Base-by-base conservation (phyloP, 1,140 invertebrate species). In the Tetramorium simillimum region DNA sequence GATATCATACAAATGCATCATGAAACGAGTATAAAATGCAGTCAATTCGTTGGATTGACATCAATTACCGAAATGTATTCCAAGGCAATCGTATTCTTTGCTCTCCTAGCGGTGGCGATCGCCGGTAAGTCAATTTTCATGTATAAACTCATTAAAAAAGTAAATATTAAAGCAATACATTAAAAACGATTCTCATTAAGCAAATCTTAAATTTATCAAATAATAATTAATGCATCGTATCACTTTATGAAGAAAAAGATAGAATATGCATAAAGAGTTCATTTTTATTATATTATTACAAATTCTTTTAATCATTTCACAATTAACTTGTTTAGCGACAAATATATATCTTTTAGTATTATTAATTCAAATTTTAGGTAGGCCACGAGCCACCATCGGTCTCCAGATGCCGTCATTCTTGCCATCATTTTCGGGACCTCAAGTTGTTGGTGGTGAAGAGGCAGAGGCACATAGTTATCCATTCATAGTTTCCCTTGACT, bases 401-500 rank as follows among this genome's bases (percentile, higher is more conserved):
- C 58, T 85, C 5, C 24, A 10, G 0, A 0, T 75, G 0, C 87
- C 88, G 7, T 7, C n/a, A 10, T 3, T 3, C 2, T 80, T 4
- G 6, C 80, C 2, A 16, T 21, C 4, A 0, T 9, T 46, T 2
- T 51, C n/a, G 0, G n/a, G n/a, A n/a, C 1, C 75, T 24, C 21
- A 90, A 60, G 92, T 96, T 16, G 95, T 96, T 4, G 96, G 96
- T 9, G 96, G 96, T 5, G 18, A 67, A 0, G 91, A 95, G 56
- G 95, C 96, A 0, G 2, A 2, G 0, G 67, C 76, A n/a, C 93
- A 92, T 0, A 89, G 94, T 82, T 96, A 95, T 62, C 96, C 96
- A 0, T 94, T 95, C 85, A 96, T 96, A 91, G 94, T 95, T 0
- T 96, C 95, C 0, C 77, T 96, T 18, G 93, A 95, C 92, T 92